Evolutionary conservation across 2,113 vertebrate genomes (phyloP), one percentile per base, ranked within the genome.

Genomic region (Aspiorhynchus laticeps): DNA sequence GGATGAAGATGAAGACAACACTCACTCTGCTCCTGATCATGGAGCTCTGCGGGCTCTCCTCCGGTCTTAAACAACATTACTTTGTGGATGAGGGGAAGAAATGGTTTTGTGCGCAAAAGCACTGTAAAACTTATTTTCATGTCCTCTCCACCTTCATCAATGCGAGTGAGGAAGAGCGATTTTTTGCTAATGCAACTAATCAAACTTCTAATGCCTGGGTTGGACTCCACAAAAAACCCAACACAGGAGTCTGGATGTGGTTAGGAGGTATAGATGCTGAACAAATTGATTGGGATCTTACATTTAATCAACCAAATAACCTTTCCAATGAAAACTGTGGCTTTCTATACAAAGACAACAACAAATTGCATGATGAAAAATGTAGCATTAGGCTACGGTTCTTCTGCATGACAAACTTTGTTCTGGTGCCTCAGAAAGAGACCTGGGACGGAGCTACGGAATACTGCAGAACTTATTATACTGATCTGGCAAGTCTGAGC

Each of bases 381-480:
- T 83, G 80, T n/a, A n/a, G n/a, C n/a, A n/a, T n/a, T n/a, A n/a
- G n/a, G n/a, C n/a, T n/a, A n/a, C n/a, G n/a, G n/a, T n/a, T n/a
- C n/a, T n/a, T n/a, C 63, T 83, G 80, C 24, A 51, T 71, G 80
- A 33, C 21, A n/a, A n/a, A 61, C 8, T 61, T 61, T 61, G 24
- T n/a, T n/a, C 21, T 61, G 56, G 36, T 82, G 51, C 36, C 2
- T 19, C 26, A 38, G 33, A 21, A n/a, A 10, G 41, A 61, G 85
- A 74, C 24, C 7, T 86, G 85, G 85, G 78, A 74, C 3, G 69
- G 41, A 73, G 78, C 78, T 31, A 51, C 82, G 33, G 67, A 81
- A 5, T 82, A 86, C 85, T 86, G 85, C 36, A 74, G 78, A 31
- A 5, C 26, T 2, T n/a, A 48, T 33, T 63, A 80, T 4, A 17